Evolutionary conservation across 2,888 invertebrate species (phyloP).

Genomic region (Anthophora plumipes): DNA sequence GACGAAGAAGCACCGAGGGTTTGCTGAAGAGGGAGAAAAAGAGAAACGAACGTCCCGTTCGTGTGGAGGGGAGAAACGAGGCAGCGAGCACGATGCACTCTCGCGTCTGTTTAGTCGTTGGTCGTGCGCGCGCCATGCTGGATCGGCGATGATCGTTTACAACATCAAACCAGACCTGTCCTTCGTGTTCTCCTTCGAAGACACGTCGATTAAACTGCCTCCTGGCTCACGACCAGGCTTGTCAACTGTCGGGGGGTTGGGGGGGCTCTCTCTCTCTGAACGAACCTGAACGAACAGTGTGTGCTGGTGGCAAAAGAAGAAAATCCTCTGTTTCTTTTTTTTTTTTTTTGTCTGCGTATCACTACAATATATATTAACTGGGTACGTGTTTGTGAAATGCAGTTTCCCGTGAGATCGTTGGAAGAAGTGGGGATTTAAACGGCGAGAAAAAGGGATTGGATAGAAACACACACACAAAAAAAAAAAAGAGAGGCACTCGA

Average conservation of each 20-base stretch:
- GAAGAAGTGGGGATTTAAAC: background rate
- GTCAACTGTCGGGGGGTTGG: constrained; percentile 30
- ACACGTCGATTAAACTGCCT: constrained; percentile 28
- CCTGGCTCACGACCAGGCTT: constrained; percentile 18
- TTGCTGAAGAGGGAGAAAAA: constrained; percentile 39
- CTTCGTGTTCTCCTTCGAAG: background rate
- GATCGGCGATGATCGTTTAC: constrained; percentile 32
- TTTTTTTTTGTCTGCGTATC: too few species aligned
- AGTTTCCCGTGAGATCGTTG: too few species aligned
- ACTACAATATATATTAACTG: too few species aligned
- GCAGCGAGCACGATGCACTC: constrained; percentile 68
- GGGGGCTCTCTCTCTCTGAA: background rate
- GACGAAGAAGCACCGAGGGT: constrained; percentile 27
- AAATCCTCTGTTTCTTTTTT: too few species aligned
- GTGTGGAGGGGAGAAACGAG: constrained; percentile 53
- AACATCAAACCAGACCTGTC: background rate
- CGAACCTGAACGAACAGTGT: background rate
- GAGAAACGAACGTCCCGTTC: constrained; percentile 36
- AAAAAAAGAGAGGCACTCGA: background rate
- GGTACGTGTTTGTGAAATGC: too few species aligned
- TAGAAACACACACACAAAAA: too few species aligned
- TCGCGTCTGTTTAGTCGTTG: constrained; percentile 77
- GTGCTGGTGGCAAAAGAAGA: background rate
- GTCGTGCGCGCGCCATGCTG: constrained; percentile 78
- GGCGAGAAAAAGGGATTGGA: too few species aligned